Percentiles rank a stretch among this genome's conserved stretches.
Evolutionary conservation across 2,113 vertebrate genomes (phyloP).

Genomic region (Narcine bancroftii): DNA sequence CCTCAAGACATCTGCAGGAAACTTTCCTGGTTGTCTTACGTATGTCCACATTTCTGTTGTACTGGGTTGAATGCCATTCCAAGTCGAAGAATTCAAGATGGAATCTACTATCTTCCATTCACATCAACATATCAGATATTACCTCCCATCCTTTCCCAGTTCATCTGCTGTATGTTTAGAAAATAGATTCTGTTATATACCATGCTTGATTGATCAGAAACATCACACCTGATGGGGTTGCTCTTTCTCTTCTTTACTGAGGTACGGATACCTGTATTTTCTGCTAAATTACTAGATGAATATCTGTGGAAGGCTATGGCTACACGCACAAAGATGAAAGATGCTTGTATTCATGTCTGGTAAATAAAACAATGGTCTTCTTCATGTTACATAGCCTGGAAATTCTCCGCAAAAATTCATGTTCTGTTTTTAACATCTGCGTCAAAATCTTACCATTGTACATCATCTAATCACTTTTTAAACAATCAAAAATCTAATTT

Average conservation of each 20-base stretch:
- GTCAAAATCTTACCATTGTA: neutral
- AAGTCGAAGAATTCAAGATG: neutral
- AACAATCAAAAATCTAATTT: neutral
- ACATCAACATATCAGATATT: neutral
- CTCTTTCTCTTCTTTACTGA: neutral
- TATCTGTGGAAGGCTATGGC: neutral
- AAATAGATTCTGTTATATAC: neutral
- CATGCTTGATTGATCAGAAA: neutral
- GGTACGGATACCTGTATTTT: neutral
- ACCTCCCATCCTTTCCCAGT: neutral
- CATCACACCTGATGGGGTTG: neutral
- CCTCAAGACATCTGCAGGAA: neutral
- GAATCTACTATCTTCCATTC: neutral
- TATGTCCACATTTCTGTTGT: neutral
- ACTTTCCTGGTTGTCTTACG: neutral
- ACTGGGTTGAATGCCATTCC: neutral
- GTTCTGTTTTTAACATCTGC: neutral
- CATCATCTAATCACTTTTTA: neutral
- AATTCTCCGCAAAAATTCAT: neutral
- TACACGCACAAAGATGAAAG: neutral
- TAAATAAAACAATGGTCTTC: neutral
- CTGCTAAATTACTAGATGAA: neutral
- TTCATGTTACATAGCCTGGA: neutral
- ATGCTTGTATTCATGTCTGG: neutral
- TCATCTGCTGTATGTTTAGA: neutral